phyloP scores from a whole-genome alignment of 2,113 vertebrate genomes.

The Picathartes gymnocephalus region DNA sequence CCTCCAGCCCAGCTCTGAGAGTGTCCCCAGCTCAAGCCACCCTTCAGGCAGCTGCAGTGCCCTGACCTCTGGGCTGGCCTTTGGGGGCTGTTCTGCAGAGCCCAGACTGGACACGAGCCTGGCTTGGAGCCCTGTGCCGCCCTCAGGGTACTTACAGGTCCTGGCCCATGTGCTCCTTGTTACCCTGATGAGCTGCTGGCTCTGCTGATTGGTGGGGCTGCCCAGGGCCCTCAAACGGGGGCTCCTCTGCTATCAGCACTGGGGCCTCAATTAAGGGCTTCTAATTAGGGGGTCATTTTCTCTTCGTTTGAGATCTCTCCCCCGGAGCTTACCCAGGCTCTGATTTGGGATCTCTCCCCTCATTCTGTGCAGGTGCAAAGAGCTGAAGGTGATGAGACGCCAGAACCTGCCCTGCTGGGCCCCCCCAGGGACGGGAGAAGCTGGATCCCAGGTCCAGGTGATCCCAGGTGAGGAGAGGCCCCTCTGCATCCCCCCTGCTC shows the following conservation, averaged over 20 bases:
- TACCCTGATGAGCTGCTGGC: background rate
- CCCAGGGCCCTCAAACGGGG: accelerated
- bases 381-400: background rate
- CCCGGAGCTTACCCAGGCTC: background rate
- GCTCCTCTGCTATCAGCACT: accelerated
- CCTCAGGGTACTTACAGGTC: background rate
- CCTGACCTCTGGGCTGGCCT: background rate
- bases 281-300: accelerated
- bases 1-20: background rate
- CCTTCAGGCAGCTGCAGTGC: accelerated
- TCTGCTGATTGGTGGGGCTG: background rate
- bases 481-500: background rate
- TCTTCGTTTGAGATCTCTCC: background rate
- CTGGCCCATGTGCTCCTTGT: background rate
- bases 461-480: background rate
- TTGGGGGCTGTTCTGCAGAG: background rate
- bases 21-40: accelerated
- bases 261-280: no score
- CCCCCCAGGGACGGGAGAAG: background rate
- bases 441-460: background rate
- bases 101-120: accelerated
- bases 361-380: accelerated
- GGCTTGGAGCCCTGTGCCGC: accelerated
- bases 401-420: background rate
- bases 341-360: background rate